Conservation (phyloP, 2,888 invertebrate genomes). For the Eilema sororculum region DNA sequence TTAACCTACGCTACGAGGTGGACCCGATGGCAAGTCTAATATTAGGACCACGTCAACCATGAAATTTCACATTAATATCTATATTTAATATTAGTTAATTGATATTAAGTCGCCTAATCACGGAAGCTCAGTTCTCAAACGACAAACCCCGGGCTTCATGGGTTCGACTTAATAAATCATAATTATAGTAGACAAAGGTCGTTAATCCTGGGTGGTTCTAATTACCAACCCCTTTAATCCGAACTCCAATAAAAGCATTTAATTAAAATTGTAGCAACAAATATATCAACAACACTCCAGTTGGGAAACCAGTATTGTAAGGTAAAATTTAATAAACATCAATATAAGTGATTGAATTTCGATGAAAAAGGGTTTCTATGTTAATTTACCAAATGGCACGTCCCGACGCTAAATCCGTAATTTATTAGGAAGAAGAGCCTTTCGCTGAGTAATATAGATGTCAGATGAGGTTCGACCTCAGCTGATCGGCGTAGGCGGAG, state of each 20-base stretch:
- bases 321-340: conserved; percentile 54
- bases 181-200: conserved; percentile 77
- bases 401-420: conserved; percentile 10
- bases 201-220: conserved; percentile 77
- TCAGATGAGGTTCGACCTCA: conserved; percentile 9
- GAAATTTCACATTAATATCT: neutral
- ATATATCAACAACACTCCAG: conserved; percentile 56
- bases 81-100: conserved; percentile 10
- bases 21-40: neutral
- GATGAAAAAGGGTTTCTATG: conserved; percentile 33
- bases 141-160: conserved; percentile 42
- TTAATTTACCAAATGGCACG: conserved; percentile 31
- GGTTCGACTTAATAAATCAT: conserved; percentile 75
- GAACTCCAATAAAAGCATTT: conserved; percentile 76
- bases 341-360: conserved; percentile 43
- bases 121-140: conserved; percentile 23
- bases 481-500: conserved; percentile 11
- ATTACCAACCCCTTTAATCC: conserved; percentile 77
- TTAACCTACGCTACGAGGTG: neutral
- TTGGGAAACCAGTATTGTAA: conserved; percentile 49
- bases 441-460: conserved; percentile 11
- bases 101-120: conserved; percentile 21
- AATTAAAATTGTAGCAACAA: conserved; percentile 75
- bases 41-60: neutral
- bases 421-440: conserved; percentile 18